Conservation (phyloP, 2,113 vertebrate species). For the Phalacrocorax brasilianus region DNA sequence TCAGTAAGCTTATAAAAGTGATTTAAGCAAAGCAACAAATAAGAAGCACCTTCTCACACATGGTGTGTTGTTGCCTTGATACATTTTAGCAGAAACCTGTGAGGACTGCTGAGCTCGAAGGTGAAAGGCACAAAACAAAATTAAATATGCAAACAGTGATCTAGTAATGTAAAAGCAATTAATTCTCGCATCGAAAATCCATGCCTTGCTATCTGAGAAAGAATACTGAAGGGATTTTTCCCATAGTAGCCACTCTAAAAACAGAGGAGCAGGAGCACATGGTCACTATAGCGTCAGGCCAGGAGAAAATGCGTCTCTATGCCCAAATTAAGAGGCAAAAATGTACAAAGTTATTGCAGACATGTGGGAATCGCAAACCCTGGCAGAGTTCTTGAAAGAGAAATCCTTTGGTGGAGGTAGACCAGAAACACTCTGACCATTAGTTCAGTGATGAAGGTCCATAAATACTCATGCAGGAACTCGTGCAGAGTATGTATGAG, state of each 20-base stretch:
- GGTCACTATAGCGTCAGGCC: not conserved
- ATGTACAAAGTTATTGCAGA: not conserved
- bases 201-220: not conserved
- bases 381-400: not conserved
- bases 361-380: not conserved
- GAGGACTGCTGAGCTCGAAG: not conserved
- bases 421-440: not conserved
- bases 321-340: not conserved
- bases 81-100: not conserved
- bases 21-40: not conserved
- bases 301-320: not conserved
- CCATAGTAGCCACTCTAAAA: not conserved
- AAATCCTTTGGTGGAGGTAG: not conserved
- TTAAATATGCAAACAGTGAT: not conserved
- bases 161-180: not conserved
- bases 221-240: not conserved
- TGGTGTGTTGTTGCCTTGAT: not conserved
- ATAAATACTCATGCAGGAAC: not conserved
- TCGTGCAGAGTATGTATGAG: not conserved
- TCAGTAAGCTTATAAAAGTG: not conserved
- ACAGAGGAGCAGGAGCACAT: not conserved
- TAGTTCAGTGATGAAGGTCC: not conserved
- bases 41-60: not conserved
- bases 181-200: not conserved
- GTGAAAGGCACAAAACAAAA: not conserved